Base-by-base conservation (phyloP, 1,140 invertebrate genomes). In the Coenobita brevimanus region DNA sequence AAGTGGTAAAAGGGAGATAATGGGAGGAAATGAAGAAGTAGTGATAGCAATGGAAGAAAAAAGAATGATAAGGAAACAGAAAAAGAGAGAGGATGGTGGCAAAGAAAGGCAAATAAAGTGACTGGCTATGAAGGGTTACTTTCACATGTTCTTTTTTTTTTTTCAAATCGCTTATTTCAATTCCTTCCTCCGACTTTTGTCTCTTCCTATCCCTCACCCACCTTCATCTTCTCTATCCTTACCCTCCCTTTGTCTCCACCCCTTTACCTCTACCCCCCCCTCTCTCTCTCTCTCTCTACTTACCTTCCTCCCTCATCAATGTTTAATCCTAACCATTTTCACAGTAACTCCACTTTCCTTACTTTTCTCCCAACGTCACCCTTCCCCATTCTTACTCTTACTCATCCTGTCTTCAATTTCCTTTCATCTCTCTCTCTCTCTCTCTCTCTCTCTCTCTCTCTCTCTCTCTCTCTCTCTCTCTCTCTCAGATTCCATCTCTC, bases 381-480 rank as follows among this genome's bases (percentile, higher is more conserved):
- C 15, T 46, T 36, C 33, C 41, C 41, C 30, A 27, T 27, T 46
- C 46, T 46, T 78, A 3, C 46, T 24, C 46, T 78, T 54, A n/a
- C 27, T 1, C 30, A 17, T 54, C 30, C 10, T 13, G 13, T 71
- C 13, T 15, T 15, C 27, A 10, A 15, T 30, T 13, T 15, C 17
- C 10, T n/a, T 13, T 15, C 27, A 30, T 46, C 43, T 64, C 54
- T 60, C 43, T 43, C 46, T 24, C 10, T 43, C 27, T 8, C 33
- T 41, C 21, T 43, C 79, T 82, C 54, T 79, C 17, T 78, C 43
- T 78, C 36, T 79, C 36, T 79, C 24, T 79, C 43, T 82, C 79
- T 82, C 38, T 62, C 78, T 81, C 78, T 62, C 50, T 60, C 78
- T 81, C 78, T 62, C 57, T 62, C 57, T 81, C 78, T 62, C 57